A percentile compares a stretch with the other conserved stretches of the same genome.
These are phyloP conservation scores for Wiebesia pumilae DNA, from an alignment of 1,140 invertebrate species.

Conservation along the genomic window DNA sequence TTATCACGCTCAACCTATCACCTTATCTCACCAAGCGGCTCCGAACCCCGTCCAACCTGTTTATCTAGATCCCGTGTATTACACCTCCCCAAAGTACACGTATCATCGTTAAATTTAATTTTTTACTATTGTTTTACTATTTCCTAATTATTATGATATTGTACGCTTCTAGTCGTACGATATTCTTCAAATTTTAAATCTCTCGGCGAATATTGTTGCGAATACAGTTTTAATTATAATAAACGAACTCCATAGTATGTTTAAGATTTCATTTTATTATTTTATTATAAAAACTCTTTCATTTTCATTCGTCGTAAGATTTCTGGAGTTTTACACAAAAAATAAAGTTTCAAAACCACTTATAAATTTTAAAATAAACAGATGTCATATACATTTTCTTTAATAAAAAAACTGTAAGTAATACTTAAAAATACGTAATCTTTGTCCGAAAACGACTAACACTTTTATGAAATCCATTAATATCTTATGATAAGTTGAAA, in stretches of 20 bases:
- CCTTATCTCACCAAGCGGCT: conserved; percentile 42
- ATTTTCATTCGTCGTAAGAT: background rate
- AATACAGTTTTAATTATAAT: background rate
- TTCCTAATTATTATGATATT: background rate
- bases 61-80: conserved; percentile 6
- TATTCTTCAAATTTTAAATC: background rate
- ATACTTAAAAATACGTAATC: too few relatives aligned
- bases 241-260: background rate
- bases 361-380: too few relatives aligned
- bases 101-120: background rate
- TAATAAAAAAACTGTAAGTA: too few relatives aligned
- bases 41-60: background rate
- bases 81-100: background rate
- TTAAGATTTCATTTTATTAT: background rate
- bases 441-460: too few relatives aligned
- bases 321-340: too few relatives aligned
- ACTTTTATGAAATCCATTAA: too few relatives aligned
- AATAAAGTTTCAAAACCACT: too few relatives aligned
- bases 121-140: background rate
- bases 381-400: too few relatives aligned
- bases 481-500: too few relatives aligned
- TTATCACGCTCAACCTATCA: background rate
- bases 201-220: background rate
- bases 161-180: background rate
- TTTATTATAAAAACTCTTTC: background rate